Evolutionary conservation across 2,888 invertebrate species (phyloP), one percentile per base, ranked within the genome.

Genomic region (Nomada flava): DNA sequence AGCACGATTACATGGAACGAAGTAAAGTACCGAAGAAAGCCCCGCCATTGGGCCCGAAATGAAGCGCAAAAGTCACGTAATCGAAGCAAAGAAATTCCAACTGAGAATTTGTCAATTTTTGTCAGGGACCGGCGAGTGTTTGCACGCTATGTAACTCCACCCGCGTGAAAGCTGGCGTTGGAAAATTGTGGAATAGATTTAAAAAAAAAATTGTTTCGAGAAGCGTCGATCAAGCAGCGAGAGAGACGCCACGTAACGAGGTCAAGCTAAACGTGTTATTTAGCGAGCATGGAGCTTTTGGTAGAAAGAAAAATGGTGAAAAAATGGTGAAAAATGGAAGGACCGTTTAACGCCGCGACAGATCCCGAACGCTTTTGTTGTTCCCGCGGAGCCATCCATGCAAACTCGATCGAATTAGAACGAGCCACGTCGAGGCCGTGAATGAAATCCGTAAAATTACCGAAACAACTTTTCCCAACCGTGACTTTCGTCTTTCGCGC

Each of bases 361-460:
- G 47, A 47, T 47, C 47, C 15, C 15, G 47, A 11, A 47, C 15
- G 20, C 36, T 15, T 5, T 5, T 11, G 50, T 29, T 7, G 18
- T 53, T 53, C 50, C 2, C 23, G 7, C 4, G 7, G 9, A 3
- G 10, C 10, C 29, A 11, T 53, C 23, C 11, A 15, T 2, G 18
- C 2, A 13, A 63, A 72, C 44, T 74, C 53, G 42, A 75, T 82
- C 78, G 68, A 75, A 78, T 78, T 78, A 55, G 47, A 18, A 26
- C 42, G 55, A 75, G 62, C 62, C 71, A 53, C 57, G 26, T 73
- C 26, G 29, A 1, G 15, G 68, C 18, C 13, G 47, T 52, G 76
- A 76, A 86, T 75, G 73, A 75, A 80, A 29, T 79, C 64, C 63
- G 62, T 42, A 64, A 86, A 84, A 86, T 82, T 80, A 71, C 62